These are phyloP conservation scores for Leptobrachium leishanense DNA, from an alignment of 2,113 vertebrate genomes.

Conservation along the genomic window DNA sequence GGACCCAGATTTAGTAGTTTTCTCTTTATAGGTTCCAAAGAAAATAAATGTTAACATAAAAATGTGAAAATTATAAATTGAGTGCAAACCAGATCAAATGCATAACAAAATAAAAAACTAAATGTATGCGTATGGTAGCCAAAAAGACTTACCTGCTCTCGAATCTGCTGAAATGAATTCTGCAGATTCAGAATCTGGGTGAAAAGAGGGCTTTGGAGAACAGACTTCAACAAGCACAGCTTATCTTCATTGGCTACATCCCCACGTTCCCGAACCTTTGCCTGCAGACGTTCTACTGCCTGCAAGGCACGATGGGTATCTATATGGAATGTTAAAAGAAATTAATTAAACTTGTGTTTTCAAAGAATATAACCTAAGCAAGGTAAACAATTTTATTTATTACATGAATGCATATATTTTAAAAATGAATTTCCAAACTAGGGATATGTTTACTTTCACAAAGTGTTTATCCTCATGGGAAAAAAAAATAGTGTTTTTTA, in stretches of 20 bases:
- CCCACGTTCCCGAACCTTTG: constrained; percentile 86
- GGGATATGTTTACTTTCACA: no score
- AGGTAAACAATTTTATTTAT: no score
- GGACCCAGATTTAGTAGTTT: no score
- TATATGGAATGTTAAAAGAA: constrained; percentile 49
- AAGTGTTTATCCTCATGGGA: no score
- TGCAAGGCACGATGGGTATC: constrained; percentile 90
- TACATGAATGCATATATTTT: no score
- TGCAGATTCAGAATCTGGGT: constrained; percentile 91
- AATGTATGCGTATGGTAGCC: background rate
- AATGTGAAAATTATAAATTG: no score
- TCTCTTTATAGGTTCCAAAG: no score
- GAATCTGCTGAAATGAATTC: constrained; percentile 87
- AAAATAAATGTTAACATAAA: no score
- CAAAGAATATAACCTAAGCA: no score
- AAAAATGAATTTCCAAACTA: no score
- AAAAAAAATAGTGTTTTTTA: no score
- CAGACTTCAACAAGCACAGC: constrained; percentile 84
- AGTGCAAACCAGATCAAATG: background rate
- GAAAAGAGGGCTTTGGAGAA: constrained; percentile 96
- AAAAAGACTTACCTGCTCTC: constrained; percentile 79
- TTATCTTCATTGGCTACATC: constrained; percentile 87
- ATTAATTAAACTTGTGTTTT: no score
- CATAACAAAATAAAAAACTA: background rate
- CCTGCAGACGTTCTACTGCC: constrained; percentile 91